Evolutionary conservation across 2,888 invertebrate genomes (phyloP).

Genomic region (Petrolisthes cinctipes): DNA sequence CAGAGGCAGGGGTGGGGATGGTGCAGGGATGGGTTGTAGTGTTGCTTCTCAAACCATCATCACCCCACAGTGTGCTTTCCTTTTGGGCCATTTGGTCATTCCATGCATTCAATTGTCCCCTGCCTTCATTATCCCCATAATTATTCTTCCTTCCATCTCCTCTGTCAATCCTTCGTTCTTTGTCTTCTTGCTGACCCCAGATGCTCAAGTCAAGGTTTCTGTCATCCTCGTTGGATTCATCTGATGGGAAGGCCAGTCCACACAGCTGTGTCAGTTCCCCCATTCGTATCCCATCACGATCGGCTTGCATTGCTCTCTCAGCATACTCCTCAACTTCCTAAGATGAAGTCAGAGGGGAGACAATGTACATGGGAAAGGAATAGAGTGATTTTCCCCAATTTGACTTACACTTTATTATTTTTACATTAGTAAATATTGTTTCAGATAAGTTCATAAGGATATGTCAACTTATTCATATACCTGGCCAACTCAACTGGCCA

Average conservation of each 20-base stretch:
- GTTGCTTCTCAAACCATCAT: not conserved
- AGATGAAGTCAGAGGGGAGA: not conserved
- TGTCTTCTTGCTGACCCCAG: constrained; percentile 7
- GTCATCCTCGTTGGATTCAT: not conserved
- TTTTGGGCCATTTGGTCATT: not conserved
- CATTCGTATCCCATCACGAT: constrained; percentile 12
- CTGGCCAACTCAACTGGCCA: not conserved
- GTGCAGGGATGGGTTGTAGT: not conserved
- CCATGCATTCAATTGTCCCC: too few relatives aligned
- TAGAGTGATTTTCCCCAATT: too few relatives aligned
- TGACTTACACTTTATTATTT: not conserved
- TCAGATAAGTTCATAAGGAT: not conserved
- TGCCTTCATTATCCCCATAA: not conserved
- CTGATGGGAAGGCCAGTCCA: constrained; percentile 60
- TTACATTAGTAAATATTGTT: not conserved
- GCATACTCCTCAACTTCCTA: constrained; percentile 18
- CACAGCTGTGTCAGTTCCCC: constrained; percentile 62
- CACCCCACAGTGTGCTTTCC: not conserved
- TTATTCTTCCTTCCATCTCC: not conserved
- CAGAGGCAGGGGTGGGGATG: not conserved
- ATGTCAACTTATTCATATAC: not conserved
- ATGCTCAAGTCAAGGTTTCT: not conserved
- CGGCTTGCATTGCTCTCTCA: constrained; percentile 24
- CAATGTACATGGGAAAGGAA: not conserved
- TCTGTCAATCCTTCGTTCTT: not conserved